A percentile compares a stretch with the other conserved stretches of the same genome.
phyloP scores from a whole-genome alignment of 2,888 invertebrate species.

The Spisula subtruncata region DNA sequence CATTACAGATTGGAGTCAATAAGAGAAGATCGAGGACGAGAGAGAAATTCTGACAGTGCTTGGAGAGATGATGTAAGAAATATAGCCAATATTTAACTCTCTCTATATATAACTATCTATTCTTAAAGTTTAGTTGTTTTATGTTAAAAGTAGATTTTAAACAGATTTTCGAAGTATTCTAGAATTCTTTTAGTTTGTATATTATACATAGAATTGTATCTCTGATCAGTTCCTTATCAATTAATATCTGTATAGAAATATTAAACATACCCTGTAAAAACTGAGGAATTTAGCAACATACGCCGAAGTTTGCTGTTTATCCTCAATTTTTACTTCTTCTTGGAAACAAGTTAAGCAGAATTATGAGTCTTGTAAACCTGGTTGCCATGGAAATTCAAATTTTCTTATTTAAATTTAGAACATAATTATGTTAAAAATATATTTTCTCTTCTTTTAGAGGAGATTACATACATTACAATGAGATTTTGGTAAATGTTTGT shows the following conservation, averaged over 20 bases:
- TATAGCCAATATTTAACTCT: neutral
- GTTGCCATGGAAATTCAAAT: too few relatives aligned
- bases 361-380: too few relatives aligned
- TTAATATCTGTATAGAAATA: neutral
- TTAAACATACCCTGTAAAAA: too few relatives aligned
- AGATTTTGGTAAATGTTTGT: constrained; percentile 16
- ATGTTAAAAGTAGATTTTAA: neutral
- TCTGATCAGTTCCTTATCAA: neutral
- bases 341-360: too few relatives aligned
- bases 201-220: neutral
- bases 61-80: constrained; percentile 72
- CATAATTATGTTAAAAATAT: neutral
- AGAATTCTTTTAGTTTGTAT: neutral
- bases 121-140: neutral
- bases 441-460: constrained; percentile 16
- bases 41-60: constrained; percentile 42
- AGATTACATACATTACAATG: constrained; percentile 20
- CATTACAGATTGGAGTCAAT: constrained; percentile 64
- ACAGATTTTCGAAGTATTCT: neutral
- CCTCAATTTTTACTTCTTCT: too few relatives aligned
- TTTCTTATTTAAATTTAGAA: too few relatives aligned
- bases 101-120: neutral
- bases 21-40: constrained; percentile 52
- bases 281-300: too few relatives aligned
- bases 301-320: too few relatives aligned